A percentile compares a stretch with the other conserved stretches of the same genome.
Evolutionary conservation across 2,113 vertebrate genomes (phyloP).

Genomic region (Poeciliopsis occidentalis): DNA sequence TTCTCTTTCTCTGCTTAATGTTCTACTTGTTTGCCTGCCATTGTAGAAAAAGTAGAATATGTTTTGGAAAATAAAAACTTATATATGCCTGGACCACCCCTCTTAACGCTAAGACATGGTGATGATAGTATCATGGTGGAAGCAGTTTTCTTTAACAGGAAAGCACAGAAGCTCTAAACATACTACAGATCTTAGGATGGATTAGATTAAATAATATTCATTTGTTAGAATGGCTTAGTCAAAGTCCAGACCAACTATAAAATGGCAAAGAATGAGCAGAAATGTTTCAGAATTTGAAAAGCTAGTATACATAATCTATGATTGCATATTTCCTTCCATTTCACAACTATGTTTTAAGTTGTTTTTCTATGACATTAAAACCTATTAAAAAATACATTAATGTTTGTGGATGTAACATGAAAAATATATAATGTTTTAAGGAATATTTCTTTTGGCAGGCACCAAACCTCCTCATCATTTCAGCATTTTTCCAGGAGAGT

Average conservation of each 20-base stretch:
- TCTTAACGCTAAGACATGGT: background rate
- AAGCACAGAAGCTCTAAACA: background rate
- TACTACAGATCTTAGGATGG: background rate
- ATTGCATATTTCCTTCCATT: background rate
- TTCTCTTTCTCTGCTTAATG: too few species aligned
- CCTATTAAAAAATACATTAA: background rate
- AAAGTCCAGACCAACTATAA: background rate
- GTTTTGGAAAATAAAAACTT: background rate
- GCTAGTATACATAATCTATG: background rate
- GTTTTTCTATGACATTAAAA: background rate
- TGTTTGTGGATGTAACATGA: background rate
- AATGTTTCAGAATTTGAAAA: background rate
- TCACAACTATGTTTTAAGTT: background rate
- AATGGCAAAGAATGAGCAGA: background rate
- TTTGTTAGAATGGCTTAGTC: background rate
- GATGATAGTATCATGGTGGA: background rate
- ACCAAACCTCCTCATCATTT: constrained; percentile 17
- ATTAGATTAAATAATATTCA: background rate
- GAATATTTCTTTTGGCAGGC: background rate
- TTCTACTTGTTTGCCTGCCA: too few species aligned
- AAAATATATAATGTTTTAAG: background rate
- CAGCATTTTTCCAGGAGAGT: constrained; percentile 5
- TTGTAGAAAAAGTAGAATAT: background rate
- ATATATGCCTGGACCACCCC: background rate
- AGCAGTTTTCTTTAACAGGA: background rate